A percentile compares a stretch with the other conserved stretches of the same genome.
These are phyloP conservation scores for Pelecanus crispus DNA, from an alignment of 2,113 vertebrate genomes.

Conservation along the genomic window DNA sequence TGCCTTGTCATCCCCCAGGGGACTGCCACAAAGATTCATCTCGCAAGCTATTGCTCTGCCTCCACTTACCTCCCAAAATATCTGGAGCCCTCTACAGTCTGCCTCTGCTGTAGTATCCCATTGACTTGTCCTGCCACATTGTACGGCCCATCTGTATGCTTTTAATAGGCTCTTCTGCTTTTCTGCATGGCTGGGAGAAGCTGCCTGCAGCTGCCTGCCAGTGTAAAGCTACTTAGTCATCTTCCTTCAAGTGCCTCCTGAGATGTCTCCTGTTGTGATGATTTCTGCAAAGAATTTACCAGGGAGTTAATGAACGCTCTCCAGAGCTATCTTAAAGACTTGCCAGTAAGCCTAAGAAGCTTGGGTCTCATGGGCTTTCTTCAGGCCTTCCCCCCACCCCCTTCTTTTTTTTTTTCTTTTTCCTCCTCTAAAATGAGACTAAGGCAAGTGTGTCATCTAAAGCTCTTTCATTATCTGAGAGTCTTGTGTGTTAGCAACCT, in stretches of 20 bases:
- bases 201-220: background rate
- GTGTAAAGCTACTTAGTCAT: background rate
- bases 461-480: background rate
- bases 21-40: background rate
- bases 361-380: background rate
- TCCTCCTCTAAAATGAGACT: background rate
- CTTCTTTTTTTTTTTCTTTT: background rate
- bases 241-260: background rate
- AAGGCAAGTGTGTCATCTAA: background rate
- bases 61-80: background rate
- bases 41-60: background rate
- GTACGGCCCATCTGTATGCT: background rate
- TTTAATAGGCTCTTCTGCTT: background rate
- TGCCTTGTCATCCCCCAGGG: background rate
- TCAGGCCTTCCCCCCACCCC: background rate
- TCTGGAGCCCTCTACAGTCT: background rate
- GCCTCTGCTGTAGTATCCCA: background rate
- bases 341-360: background rate
- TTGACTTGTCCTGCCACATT: background rate
- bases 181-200: background rate
- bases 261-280: background rate
- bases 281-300: background rate
- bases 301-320: background rate
- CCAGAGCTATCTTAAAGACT: background rate
- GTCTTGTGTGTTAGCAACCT: background rate